phyloP scores from a whole-genome alignment of 2,888 invertebrate species.

The Eulithis prunata region DNA sequence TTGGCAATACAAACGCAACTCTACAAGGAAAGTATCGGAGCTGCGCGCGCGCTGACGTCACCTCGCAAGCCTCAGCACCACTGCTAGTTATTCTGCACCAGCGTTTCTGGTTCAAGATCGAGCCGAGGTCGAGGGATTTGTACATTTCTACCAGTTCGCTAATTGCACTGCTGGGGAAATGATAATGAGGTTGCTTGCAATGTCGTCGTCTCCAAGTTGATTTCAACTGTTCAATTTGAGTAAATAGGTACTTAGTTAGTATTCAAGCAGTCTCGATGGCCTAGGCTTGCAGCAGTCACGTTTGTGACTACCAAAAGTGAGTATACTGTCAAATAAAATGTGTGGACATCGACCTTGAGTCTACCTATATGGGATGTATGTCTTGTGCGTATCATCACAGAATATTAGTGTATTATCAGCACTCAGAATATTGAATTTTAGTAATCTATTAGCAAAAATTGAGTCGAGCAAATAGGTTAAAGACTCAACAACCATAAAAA shows the following conservation, averaged over 20 bases:
- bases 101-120: conserved; percentile 77
- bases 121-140: conserved; percentile 52
- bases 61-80: conserved; percentile 43
- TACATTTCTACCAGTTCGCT: conserved; percentile 25
- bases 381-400: no score
- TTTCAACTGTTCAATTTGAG: no score
- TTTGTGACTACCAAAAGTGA: not conserved
- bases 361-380: no score
- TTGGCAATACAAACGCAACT: conserved; percentile 7
- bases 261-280: no score
- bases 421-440: no score
- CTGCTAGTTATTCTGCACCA: conserved; percentile 43
- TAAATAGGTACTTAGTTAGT: no score
- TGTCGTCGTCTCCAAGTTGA: no score
- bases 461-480: no score
- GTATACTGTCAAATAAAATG: not conserved
- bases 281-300: no score
- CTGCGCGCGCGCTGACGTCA: conserved; percentile 59
- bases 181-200: not conserved
- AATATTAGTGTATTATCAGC: no score
- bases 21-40: conserved; percentile 22
- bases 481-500: no score
- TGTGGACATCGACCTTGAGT: not conserved
- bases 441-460: no score
- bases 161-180: conserved; percentile 11